Evolutionary conservation across 2,888 invertebrate genomes (phyloP), one percentile per base, ranked within the genome.

Genomic region (Atherix ibis): DNA sequence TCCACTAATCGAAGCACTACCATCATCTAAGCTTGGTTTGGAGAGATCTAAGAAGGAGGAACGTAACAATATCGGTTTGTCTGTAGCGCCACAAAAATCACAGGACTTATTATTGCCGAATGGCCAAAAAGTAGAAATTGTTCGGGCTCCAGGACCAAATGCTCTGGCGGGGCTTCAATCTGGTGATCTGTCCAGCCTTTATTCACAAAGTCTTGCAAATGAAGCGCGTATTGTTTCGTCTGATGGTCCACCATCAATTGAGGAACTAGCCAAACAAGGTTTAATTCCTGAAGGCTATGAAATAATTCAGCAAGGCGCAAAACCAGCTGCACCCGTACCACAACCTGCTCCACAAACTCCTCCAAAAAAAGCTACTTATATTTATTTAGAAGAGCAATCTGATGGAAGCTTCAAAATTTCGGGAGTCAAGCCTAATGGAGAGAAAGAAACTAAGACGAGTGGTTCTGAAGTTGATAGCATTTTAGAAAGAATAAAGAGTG

Each of bases 341-440:
- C 18, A 14, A 14, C 47, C 51, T 1, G 50, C 55, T 3, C 73
- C 73, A 35, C 54, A 71, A 26, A 9, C 30, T 5, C 22, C 74
- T 1, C 68, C 68, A 18, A 84, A 84, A 58, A 83, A 84, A 52
- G 83, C 85, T 0, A 85, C 85, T 1, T 85, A 85, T 48, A 85
- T 87, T 1, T 76, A 85, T 28, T 62, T 87, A 9, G 85, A 85
- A 56, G 85, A 87, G 52, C 85, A 85, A 52, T 71, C 78, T 4
- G 85, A 85, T 48, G 85, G 85, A 5, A 78, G 79, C 16, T 80
- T 80, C 44, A 84, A 84, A 58, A 83, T 85, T 1, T 82, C 84
- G 53, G 83, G 83, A 2, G 76, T 84, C 2, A 79, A 80, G 60
- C 81, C 83, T 0, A 83, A 80, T 47, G 67, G 73, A 2, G 67